Percentiles rank a stretch among this genome's conserved stretches.
Evolutionary conservation across 2,113 vertebrate genomes (phyloP).

Genomic region (Myotis brandtii): DNA sequence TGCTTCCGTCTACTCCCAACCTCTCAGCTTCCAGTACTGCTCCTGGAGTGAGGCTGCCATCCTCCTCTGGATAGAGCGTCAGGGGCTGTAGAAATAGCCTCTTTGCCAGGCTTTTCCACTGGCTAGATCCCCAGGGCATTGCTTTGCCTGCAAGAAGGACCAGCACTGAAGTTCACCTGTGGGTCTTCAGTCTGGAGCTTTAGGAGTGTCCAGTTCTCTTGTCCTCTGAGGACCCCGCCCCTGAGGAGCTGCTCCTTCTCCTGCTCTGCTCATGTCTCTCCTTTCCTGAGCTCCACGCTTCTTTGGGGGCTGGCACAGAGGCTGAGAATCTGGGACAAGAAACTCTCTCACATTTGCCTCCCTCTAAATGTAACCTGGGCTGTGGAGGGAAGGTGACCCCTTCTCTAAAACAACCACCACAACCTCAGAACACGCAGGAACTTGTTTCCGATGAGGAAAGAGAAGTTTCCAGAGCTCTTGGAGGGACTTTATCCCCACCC

Average conservation of each 20-base stretch:
- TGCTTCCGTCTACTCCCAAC: background rate
- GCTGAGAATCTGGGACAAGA: background rate
- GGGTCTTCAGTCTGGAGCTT: background rate
- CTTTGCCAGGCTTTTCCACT: background rate
- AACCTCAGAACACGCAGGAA: background rate
- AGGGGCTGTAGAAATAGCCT: background rate
- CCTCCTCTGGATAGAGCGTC: background rate
- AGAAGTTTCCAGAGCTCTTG: background rate
- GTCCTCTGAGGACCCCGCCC: background rate
- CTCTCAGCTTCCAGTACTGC: background rate
- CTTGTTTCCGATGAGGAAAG: background rate
- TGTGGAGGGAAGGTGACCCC: background rate
- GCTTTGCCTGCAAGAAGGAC: background rate
- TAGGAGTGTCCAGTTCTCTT: background rate
- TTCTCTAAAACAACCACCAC: background rate
- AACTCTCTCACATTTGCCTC: background rate
- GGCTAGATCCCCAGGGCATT: background rate
- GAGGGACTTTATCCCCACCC: background rate
- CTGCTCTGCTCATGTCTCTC: background rate
- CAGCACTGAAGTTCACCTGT: background rate
- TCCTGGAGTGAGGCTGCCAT: background rate
- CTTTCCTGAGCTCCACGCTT: slow-evolving; percentile 83
- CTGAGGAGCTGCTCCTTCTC: background rate
- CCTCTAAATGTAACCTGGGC: background rate
- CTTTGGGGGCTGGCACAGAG: slow-evolving; percentile 81